Evolutionary conservation across 2,113 vertebrate genomes (phyloP).

Genomic region (Microtus montanus): DNA sequence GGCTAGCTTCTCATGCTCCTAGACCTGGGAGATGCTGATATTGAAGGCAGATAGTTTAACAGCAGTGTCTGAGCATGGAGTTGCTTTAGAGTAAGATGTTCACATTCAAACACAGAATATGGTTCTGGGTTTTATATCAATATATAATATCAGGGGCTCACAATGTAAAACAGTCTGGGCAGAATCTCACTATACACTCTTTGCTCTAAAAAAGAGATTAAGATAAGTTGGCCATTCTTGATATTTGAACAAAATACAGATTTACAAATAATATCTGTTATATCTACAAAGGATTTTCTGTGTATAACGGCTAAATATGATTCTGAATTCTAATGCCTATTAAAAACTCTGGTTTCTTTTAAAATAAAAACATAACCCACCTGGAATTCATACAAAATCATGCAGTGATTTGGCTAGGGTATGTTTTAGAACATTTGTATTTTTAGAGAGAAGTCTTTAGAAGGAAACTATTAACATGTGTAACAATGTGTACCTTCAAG

Average conservation of each 20-base stretch:
- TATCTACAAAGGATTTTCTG: not conserved
- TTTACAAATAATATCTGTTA: not conserved
- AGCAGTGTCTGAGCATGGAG: not conserved
- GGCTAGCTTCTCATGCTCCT: not conserved
- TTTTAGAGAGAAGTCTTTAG: conserved; percentile 14
- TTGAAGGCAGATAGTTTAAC: not conserved
- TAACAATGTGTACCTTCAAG: not conserved
- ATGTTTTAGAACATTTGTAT: conserved; percentile 8
- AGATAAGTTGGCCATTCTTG: not conserved
- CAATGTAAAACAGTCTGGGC: not conserved
- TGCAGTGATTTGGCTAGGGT: not conserved
- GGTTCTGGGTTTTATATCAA: conserved; percentile 46
- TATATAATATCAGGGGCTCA: not conserved
- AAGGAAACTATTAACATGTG: conserved; percentile 21
- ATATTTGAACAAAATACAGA: not conserved
- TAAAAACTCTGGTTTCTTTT: conserved; percentile 20
- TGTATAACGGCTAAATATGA: not conserved
- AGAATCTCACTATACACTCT: not conserved
- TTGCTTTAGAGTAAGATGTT: not conserved
- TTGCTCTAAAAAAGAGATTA: not conserved
- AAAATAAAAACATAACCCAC: not conserved
- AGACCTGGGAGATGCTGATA: not conserved
- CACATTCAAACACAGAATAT: not conserved
- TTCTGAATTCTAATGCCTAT: not conserved
- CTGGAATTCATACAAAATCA: conserved; percentile 34